phyloP scores from a whole-genome alignment of 2,797 vertebrate genomes.

The Megalops cyprinoides region DNA sequence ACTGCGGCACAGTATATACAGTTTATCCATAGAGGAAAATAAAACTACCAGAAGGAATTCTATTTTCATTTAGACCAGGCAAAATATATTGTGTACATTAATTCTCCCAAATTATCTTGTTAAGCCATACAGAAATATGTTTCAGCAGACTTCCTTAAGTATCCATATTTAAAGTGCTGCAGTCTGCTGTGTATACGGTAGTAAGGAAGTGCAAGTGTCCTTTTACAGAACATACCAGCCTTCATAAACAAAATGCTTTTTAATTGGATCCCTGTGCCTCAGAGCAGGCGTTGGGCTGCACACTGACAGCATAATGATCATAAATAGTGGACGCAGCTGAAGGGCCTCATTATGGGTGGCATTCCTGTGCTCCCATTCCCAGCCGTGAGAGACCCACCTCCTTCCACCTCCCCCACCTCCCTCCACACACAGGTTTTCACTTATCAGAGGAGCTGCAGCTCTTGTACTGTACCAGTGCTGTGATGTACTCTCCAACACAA shows the following conservation, averaged over 20 bases:
- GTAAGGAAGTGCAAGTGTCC: too few relatives aligned
- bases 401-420: background rate
- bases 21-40: background rate
- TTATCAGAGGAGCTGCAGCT: too few relatives aligned
- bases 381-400: background rate
- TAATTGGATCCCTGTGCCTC: constrained; percentile 11
- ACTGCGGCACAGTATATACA: background rate
- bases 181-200: too few relatives aligned
- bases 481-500: constrained; percentile 58
- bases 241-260: background rate
- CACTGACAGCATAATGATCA: constrained; percentile 14
- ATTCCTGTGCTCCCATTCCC: background rate
- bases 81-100: too few relatives aligned
- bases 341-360: background rate
- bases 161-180: too few relatives aligned
- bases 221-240: constrained; percentile 10
- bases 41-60: too few relatives aligned
- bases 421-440: too few relatives aligned
- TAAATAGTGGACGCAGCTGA: constrained; percentile 8
- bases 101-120: too few relatives aligned
- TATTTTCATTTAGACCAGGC: too few relatives aligned
- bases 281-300: background rate
- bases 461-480: constrained; percentile 58
- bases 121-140: too few relatives aligned
- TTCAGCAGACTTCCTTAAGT: too few relatives aligned